Base-by-base conservation (phyloP, 2,797 vertebrate genomes). In the Diplodus puntazzo region DNA sequence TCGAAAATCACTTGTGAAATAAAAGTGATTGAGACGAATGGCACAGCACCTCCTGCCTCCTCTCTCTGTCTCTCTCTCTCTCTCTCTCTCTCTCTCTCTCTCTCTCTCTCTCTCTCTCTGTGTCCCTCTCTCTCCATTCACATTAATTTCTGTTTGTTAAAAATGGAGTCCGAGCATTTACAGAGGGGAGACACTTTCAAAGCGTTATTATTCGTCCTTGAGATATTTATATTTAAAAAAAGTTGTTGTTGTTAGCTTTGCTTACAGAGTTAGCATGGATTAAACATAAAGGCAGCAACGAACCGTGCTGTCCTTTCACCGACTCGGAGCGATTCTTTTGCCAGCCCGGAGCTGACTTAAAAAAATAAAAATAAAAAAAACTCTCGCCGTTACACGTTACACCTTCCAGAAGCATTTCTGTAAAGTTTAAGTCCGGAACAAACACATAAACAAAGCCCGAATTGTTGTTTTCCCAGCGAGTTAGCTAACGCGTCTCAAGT, bases 401-500 rank as follows among this genome's bases (percentile, higher is more conserved):
- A 78, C 52, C n/a, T 71, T 45, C 9, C 7, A 59, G 68, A 42
- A 43, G 14, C 73, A 2, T 45, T 72, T 66, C 23, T 39, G 8
- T 27, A 52, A 86, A 82, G 55, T 89, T 39, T 39, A 12, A n/a
- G 11, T 1, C 16, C 77, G 18, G 4, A 59, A 75, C 49, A 67
- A 75, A 59, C 58, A 54, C 4, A 25, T 5, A 39, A 3, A 71
- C 18, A 2, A 3, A 52, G 1, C 25, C 8, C 6, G 55, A 14
- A 21, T 20, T 10, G 30, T 27, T 27, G 25, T 39, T 11, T 11
- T 1, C 6, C 2, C 6, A 20, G 43, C 25, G 79, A 87, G 79
- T 91, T 82, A 11, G 73, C 49, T n/a, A 52, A 65, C n/a, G 64
- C 62, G 79, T 45, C 55, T 86, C 82, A 87, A 91, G 88, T 90